Percentiles rank a stretch among this genome's conserved stretches.
Conservation (phyloP, 2,113 vertebrate genomes). For the Microcebus griseorufus region DNA sequence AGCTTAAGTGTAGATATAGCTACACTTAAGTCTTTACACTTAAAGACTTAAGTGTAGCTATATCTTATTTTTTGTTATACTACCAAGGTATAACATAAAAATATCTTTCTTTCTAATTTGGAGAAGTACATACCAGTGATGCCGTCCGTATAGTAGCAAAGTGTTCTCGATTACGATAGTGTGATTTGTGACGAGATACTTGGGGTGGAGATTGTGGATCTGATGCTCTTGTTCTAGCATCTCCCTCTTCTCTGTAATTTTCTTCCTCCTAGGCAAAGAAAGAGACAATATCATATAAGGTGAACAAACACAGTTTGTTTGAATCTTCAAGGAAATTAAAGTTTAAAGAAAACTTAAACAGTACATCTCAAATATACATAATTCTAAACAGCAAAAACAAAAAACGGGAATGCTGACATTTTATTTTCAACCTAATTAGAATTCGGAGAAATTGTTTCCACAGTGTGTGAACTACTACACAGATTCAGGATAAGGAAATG, state of each 20-base stretch:
- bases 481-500: conserved; percentile 54
- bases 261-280: conserved; percentile 90
- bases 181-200: conserved; percentile 93
- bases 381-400: conserved; percentile 41
- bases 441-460: conserved; percentile 50
- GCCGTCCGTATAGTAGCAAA: conserved; percentile 99
- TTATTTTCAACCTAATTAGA: conserved; percentile 45
- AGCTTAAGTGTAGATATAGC: no score
- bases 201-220: conserved; percentile 94
- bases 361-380: neutral
- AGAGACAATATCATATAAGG: conserved; percentile 36
- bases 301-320: conserved; percentile 24
- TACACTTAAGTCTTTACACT: neutral
- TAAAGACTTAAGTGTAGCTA: no score
- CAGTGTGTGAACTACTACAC: conserved; percentile 41
- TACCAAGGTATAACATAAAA: conserved; percentile 8
- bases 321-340: conserved; percentile 35
- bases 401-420: conserved; percentile 22
- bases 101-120: neutral
- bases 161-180: conserved; percentile 97
- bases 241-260: conserved; percentile 91
- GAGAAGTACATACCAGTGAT: conserved; percentile 90
- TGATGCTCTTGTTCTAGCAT: conserved; percentile 88
- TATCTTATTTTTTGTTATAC: neutral
- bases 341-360: conserved; percentile 42